Evolutionary conservation across 2,888 invertebrate genomes (phyloP), one percentile per base, ranked within the genome.

Genomic region (Agapostemon virescens): DNA sequence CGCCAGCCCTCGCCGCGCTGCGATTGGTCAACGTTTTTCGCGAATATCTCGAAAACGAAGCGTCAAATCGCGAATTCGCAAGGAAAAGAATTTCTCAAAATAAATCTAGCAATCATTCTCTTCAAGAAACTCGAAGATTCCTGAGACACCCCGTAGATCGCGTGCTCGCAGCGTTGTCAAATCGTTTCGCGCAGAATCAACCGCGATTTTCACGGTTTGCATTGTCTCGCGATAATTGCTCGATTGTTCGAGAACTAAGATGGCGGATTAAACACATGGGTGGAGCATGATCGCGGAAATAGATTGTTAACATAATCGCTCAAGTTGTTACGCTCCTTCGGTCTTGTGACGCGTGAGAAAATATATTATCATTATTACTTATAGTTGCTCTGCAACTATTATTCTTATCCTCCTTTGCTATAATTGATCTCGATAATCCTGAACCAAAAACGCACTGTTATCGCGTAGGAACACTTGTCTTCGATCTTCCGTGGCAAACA

Each of bases 251-350:
- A 74, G 76, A 76, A 77, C 76, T 67, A 38, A 26, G 42, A 33
- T 66, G 63, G 17, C 15, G 49, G 73, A 71, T 75, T 64, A 69
- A 42, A 3, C 52, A 55, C 66, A 67, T 77, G 70, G 75, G 70
- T 78, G 77, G 83, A 76, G 73, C 64, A n/a, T 71, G 52, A 52
- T 52, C 49, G 63, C 78, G 83, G 83, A 83, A 83, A 70, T 70
- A 17, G 70, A 74, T 83, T 75, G 68, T 83, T 83, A 81, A 76
- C 75, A 78, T 81, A 83, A 83, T 78, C 73, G 81, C 78, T 76
- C 52, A 75, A 68, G 70, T 68, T 70, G 76, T 80, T 74, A 75
- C 67, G 45, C 13, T 73, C 61, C 69, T 80, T 76, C 66, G 79
- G 55, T 68, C 45, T 23, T 4, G 58, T 38, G 74, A 63, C 40